Percentiles rank a stretch among this genome's conserved stretches.
Conservation (phyloP, 2,113 vertebrate species). For the Cyrtonyx montezumae region DNA sequence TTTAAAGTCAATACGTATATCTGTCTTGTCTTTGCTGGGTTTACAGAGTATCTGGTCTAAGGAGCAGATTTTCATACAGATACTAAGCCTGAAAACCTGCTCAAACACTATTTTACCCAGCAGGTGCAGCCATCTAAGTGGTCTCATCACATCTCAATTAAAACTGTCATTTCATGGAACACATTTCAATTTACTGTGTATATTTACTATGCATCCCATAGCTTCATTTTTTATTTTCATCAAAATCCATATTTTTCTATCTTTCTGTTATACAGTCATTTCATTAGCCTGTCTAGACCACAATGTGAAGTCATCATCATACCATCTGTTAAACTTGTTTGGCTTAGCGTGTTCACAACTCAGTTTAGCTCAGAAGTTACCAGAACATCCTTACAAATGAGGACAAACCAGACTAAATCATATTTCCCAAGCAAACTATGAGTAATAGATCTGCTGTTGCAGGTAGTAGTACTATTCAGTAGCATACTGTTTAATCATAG, state of each 20-base stretch:
- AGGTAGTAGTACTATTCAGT: not conserved
- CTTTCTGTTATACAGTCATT: conserved; percentile 22
- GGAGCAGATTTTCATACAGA: not conserved
- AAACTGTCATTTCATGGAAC: not conserved
- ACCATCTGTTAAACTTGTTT: conserved; percentile 20
- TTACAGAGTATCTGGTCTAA: not conserved
- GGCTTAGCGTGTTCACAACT: not conserved
- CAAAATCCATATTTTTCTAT: not conserved
- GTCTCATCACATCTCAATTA: not conserved
- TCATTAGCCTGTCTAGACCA: conserved; percentile 38
- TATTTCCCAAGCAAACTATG: not conserved
- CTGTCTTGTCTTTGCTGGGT: not conserved
- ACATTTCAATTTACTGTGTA: not conserved
- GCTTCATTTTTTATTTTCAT: not conserved
- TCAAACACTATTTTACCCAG: not conserved
- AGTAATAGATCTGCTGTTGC: not conserved
- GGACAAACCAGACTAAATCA: not conserved
- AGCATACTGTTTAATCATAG: not conserved
- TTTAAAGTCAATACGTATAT: not conserved
- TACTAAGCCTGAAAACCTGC: not conserved
- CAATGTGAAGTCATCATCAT: conserved; percentile 19
- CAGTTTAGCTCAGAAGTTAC: not conserved
- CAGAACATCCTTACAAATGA: not conserved
- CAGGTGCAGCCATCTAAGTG: not conserved
- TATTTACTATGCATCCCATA: not conserved